Evolutionary conservation across 2,888 invertebrate species (phyloP).

Genomic region (Amiota minor): DNA sequence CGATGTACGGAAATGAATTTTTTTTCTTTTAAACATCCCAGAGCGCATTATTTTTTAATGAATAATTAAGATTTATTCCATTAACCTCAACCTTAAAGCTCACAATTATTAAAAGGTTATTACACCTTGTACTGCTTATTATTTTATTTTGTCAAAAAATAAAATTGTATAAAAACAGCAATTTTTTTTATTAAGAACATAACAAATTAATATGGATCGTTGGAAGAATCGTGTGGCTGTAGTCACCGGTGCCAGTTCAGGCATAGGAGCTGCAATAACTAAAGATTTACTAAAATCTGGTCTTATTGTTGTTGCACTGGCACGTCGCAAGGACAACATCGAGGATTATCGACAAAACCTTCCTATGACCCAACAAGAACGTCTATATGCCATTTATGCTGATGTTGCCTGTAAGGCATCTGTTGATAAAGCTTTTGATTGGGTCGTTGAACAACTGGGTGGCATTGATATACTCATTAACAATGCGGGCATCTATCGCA

Average conservation of each 20-base stretch:
- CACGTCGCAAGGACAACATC: conserved; percentile 74
- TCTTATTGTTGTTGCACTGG: conserved; percentile 76
- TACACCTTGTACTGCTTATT: too few species aligned
- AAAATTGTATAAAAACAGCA: conserved; percentile 6
- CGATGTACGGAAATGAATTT: too few species aligned
- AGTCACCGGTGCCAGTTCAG: conserved; percentile 79
- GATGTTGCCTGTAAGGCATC: conserved; percentile 75
- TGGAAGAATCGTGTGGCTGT: conserved; percentile 78
- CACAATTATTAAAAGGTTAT: too few species aligned
- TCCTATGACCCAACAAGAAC: conserved; percentile 54
- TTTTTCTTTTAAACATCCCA: too few species aligned
- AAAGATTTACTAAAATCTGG: conserved; percentile 74
- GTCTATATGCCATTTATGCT: conserved; percentile 60
- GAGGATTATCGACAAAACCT: conserved; percentile 59
- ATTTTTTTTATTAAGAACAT: neutral
- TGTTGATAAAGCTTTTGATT: conserved; percentile 75
- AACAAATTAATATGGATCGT: conserved; percentile 74
- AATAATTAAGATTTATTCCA: too few species aligned
- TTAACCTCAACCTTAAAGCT: too few species aligned
- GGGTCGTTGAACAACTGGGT: conserved; percentile 74
- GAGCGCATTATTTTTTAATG: too few species aligned
- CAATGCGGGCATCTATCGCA: conserved; percentile 74
- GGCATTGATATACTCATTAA: conserved; percentile 77
- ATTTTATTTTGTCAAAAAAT: too few species aligned
- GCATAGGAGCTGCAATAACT: conserved; percentile 76